Evolutionary conservation across 1,140 invertebrate genomes (phyloP).

Genomic region (Streblospio benedicti): DNA sequence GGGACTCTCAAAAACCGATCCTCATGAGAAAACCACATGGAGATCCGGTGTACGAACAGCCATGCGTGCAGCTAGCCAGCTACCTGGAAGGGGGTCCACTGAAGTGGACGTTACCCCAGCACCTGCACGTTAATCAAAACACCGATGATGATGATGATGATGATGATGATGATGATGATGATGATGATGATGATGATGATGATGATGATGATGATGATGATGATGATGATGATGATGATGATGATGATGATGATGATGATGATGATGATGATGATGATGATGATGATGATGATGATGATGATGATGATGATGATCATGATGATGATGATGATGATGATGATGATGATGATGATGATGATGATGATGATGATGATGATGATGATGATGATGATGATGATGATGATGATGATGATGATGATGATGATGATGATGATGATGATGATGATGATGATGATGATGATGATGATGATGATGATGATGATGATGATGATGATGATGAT

Average conservation of each 20-base stretch:
- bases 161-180: slow-evolving; percentile 15
- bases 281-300: slow-evolving; percentile 14
- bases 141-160: slow-evolving; percentile 5
- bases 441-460: slow-evolving; percentile 18
- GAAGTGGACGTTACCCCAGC: too few relatives aligned
- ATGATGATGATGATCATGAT: slow-evolving; percentile 10
- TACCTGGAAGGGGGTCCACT: too few relatives aligned
- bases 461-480: slow-evolving; percentile 18
- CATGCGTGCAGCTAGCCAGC: too few relatives aligned
- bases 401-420: slow-evolving; percentile 17
- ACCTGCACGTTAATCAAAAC: neutral
- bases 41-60: too few relatives aligned
- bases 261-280: slow-evolving; percentile 18
- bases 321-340: slow-evolving; percentile 11
- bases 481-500: slow-evolving; percentile 17
- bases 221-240: slow-evolving; percentile 17
- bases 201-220: slow-evolving; percentile 17
- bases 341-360: slow-evolving; percentile 13
- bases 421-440: slow-evolving; percentile 17
- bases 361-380: slow-evolving; percentile 8
- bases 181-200: slow-evolving; percentile 18
- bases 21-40: too few relatives aligned
- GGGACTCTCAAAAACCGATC: too few relatives aligned
- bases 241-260: slow-evolving; percentile 18
- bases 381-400: slow-evolving; percentile 15